A percentile compares a stretch with the other conserved stretches of the same genome.
Conservation (phyloP, 2,113 vertebrate genomes). For the Piprites chloris region DNA sequence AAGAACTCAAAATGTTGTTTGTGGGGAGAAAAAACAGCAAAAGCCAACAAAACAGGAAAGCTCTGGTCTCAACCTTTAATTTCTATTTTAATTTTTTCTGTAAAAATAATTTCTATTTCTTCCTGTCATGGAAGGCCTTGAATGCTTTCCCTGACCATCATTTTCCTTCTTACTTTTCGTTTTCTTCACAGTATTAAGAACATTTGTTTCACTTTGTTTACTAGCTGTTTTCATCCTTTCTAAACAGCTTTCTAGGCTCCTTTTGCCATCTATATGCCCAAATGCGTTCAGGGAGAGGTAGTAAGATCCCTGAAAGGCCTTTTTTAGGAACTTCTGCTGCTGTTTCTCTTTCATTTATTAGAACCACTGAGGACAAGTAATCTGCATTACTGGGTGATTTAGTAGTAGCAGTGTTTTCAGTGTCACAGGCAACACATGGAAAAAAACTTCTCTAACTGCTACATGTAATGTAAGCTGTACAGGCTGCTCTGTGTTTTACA, state of each 20-base stretch:
- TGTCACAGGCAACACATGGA: neutral
- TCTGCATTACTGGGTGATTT: neutral
- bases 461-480: neutral
- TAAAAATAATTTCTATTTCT: neutral
- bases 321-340: neutral
- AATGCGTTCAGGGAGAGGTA: neutral
- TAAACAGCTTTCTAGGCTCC: neutral
- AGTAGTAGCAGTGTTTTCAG: neutral
- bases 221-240: neutral
- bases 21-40: neutral
- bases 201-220: neutral
- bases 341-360: neutral
- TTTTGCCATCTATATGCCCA: neutral
- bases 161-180: neutral
- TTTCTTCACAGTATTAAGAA: neutral
- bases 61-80: neutral
- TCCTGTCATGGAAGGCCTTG: neutral
- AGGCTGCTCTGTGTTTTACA: neutral
- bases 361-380: neutral
- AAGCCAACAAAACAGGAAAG: neutral
- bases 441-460: neutral
- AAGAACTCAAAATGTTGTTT: neutral
- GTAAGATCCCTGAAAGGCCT: neutral
- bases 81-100: neutral
- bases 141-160: neutral